Conservation (phyloP, 1,140 invertebrate genomes). For the Drosophila malerkotliana region DNA sequence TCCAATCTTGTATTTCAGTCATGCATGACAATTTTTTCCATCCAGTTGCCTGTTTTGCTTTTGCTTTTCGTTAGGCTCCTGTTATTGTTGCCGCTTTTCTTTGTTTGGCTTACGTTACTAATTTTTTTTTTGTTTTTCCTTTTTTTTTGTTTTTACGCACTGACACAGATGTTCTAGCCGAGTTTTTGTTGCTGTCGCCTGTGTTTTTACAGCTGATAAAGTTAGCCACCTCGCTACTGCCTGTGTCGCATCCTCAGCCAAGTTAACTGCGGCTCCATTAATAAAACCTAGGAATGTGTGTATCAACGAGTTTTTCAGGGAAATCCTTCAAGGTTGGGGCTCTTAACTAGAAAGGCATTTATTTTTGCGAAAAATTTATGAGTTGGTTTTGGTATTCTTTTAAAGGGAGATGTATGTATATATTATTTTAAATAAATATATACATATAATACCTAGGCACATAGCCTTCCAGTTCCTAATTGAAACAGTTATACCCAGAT, state of each 20-base stretch:
- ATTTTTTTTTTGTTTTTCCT: conserved; percentile 26
- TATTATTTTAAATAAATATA: no score
- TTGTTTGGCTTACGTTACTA: conserved; percentile 37
- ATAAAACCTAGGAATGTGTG: conserved; percentile 19
- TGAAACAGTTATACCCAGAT: no score
- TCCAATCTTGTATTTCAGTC: conserved; percentile 70
- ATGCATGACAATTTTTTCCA: conserved; percentile 77
- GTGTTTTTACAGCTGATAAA: conserved; percentile 72
- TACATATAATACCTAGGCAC: no score
- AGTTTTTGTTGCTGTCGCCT: conserved; percentile 12
- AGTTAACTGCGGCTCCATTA: conserved; percentile 46
- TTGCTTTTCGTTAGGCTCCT: conserved; percentile 17
- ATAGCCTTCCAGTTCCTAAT: no score
- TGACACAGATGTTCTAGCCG: conserved; percentile 48
- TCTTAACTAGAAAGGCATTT: background rate
- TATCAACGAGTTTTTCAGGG: background rate
- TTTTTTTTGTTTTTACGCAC: conserved; percentile 54
- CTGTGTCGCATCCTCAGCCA: conserved; percentile 57
- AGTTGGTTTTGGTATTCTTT: no score
- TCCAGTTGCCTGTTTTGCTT: conserved; percentile 53
- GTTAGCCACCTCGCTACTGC: conserved; percentile 39
- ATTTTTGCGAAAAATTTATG: no score
- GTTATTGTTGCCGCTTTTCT: conserved; percentile 25
- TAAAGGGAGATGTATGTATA: no score
- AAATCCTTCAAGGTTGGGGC: conserved; percentile 11